Evolutionary conservation across 2,797 vertebrate species (phyloP), one percentile per base, ranked within the genome.

Genomic region (Pteronotus mesoamericanus): DNA sequence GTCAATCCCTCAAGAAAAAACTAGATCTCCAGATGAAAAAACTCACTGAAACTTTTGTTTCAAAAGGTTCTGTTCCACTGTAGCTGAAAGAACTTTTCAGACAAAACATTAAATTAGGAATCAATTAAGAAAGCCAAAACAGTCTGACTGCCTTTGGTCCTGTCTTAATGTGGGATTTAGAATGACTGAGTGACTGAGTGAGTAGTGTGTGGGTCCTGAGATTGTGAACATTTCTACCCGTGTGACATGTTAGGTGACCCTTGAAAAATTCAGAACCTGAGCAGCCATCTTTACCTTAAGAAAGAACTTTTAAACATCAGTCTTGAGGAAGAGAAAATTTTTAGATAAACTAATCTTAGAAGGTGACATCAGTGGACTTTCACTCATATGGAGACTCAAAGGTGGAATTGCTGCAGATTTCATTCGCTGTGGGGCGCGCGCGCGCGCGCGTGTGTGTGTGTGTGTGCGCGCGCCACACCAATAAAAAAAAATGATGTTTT

Each of bases 41-140:
- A 12, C 16, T 61, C 21, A 71, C 32, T 46, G 59, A 91, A 85
- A 69, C 69, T 26, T 66, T 77, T 93, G 8, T 88, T 92, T 94
- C 80, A 79, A 87, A 69, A 91, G 39, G 18, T 53, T 97, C 39
- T 95, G 24, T 89, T 88, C 37, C 42, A 22, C 77, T 14, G 19
- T 61, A 94, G 57, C 78, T 90, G 5, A 69, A 80, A 51, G 9
- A 93, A 86, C 18, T 90, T 94, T 95, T 83, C 68, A 96, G 93
- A 96, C 72, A 90, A 96, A 97, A 95, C 66, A 90, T 86, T 89
- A 93, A 95, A 59, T 82, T 75, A 79, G 82, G 88, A 88, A 42
- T 96, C 77, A 88, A 86, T 75, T 83, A 39, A 66, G 93, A 90
- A 87, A 95, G 18, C 51, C 84, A 42, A 95, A 96, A 95, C 24